Percentiles rank a stretch among this genome's conserved stretches.
Evolutionary conservation across 2,888 invertebrate species (phyloP).

Genomic region (Metalampra italica): DNA sequence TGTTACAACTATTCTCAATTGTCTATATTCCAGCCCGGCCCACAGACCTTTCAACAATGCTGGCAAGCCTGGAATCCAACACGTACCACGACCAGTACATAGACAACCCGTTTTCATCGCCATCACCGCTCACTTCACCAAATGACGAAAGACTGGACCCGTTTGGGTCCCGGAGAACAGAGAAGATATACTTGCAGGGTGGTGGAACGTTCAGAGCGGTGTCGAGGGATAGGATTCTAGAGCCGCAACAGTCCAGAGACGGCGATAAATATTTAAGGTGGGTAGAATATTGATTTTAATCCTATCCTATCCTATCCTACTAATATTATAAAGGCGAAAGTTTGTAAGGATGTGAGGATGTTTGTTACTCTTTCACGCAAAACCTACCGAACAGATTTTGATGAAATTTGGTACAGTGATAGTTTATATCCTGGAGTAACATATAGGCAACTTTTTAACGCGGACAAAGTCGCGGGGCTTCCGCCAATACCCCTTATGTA

Average conservation of each 20-base stretch:
- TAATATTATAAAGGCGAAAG: too few species aligned
- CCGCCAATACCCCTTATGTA: too few species aligned
- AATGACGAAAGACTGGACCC: conserved; percentile 65
- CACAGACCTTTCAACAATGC: conserved; percentile 64
- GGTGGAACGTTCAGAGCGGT: conserved; percentile 70
- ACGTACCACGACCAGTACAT: conserved; percentile 69
- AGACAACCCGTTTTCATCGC: conserved; percentile 74
- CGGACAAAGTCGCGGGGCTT: too few species aligned
- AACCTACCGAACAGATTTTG: too few species aligned
- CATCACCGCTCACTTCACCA: conserved; percentile 70
- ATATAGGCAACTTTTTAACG: too few species aligned
- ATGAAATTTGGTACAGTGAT: too few species aligned
- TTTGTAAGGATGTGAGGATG: too few species aligned
- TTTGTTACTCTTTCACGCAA: too few species aligned
- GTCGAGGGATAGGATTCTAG: conserved; percentile 65
- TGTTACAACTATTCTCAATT: too few species aligned
- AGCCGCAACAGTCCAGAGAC: conserved; percentile 60
- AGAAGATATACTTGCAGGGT: conserved; percentile 71
- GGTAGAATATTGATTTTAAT: not conserved
- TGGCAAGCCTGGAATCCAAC: conserved; percentile 61
- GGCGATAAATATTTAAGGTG: conserved; percentile 71
- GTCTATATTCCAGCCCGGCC: conserved; percentile 62
- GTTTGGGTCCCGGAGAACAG: conserved; percentile 54
- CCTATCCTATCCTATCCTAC: not conserved
- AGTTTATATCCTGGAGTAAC: too few species aligned